Evolutionary conservation across 2,888 invertebrate species (phyloP).

Genomic region (Cotesia congregata): DNA sequence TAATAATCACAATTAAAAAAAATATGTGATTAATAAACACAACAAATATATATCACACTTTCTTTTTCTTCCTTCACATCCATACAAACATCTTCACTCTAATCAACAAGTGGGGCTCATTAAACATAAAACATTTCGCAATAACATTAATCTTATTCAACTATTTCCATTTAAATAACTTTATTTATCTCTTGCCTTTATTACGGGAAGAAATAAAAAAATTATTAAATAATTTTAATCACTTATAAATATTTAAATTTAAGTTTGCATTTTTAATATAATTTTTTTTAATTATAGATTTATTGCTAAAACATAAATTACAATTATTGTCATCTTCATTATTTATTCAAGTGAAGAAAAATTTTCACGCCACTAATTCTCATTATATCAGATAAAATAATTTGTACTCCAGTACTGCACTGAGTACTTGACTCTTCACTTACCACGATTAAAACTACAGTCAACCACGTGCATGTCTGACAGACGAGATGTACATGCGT

Average conservation of each 20-base stretch:
- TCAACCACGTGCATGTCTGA: background rate
- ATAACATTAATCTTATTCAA: background rate
- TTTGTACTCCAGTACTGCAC: too few relatives aligned
- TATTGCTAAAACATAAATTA: too few relatives aligned
- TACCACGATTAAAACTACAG: background rate
- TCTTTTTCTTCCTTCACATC: constrained; percentile 20
- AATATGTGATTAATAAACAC: constrained; percentile 20
- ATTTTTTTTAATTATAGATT: too few relatives aligned
- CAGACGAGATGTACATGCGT: background rate
- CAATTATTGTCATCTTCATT: too few relatives aligned
- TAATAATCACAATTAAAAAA: constrained; percentile 27
- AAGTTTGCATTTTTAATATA: too few relatives aligned
- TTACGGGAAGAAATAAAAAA: too few relatives aligned
- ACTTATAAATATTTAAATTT: too few relatives aligned
- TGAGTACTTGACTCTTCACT: background rate
- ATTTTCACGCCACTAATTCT: too few relatives aligned
- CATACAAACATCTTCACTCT: constrained; percentile 2
- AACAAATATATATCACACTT: constrained; percentile 23
- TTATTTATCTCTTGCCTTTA: background rate
- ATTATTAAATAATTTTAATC: too few relatives aligned
- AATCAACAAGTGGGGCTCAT: background rate
- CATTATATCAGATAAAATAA: too few relatives aligned
- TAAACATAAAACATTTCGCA: background rate
- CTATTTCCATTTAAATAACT: background rate
- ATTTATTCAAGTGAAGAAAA: too few relatives aligned